These are phyloP conservation scores for Heliangelus exortis DNA, from an alignment of 2,797 vertebrate genomes.

Conservation along the genomic window DNA sequence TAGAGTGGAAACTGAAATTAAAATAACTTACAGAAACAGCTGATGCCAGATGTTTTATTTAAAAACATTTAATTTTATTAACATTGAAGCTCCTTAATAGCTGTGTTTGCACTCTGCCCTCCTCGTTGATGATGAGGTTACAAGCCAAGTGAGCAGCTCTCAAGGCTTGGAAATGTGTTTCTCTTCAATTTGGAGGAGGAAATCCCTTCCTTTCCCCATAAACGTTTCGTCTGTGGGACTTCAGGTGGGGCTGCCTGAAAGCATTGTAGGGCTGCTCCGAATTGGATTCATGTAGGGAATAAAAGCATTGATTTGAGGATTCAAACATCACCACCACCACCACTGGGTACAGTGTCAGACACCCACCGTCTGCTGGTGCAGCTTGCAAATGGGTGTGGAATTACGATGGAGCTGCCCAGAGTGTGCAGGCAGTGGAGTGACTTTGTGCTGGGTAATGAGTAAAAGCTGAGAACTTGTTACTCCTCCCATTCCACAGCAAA, in stretches of 20 bases:
- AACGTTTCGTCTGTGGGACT: background rate
- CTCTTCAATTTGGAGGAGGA: background rate
- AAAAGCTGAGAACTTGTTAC: background rate
- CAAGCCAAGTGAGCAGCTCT: conserved; percentile 11
- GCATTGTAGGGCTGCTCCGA: background rate
- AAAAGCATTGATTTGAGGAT: background rate
- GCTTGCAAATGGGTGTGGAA: background rate
- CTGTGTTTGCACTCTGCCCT: background rate
- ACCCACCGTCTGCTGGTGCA: accelerated
- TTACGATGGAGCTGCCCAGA: background rate
- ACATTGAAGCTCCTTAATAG: background rate
- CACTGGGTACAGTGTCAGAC: accelerated
- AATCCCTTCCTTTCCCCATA: conserved; percentile 33
- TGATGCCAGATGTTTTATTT: conserved; percentile 27
- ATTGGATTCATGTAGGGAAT: accelerated
- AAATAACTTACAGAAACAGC: conserved; percentile 5
- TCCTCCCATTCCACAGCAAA: background rate
- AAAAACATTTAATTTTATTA: conserved; percentile 28
- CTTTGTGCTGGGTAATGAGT: background rate
- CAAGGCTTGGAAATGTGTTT: background rate
- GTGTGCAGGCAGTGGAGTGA: accelerated
- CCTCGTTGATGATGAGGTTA: background rate
- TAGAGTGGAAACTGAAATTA: conserved; percentile 18
- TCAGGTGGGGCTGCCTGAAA: conserved; percentile 18
- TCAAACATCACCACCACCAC: background rate